phyloP scores from a whole-genome alignment of 2,113 vertebrate species.

The Pongo abelii region DNA sequence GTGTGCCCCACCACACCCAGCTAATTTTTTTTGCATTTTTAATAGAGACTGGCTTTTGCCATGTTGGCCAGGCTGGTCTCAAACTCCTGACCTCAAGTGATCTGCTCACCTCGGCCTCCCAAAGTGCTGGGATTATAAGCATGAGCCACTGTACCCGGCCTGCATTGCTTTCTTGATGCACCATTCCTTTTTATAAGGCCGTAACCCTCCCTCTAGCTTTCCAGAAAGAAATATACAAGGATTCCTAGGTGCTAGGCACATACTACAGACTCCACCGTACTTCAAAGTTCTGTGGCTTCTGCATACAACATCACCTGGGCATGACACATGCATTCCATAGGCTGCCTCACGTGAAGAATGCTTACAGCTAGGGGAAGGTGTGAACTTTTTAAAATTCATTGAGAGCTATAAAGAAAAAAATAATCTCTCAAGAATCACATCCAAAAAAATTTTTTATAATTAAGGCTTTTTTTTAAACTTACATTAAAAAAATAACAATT shows the following conservation, averaged over 20 bases:
- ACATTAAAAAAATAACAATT: background rate
- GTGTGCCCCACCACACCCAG: too few species aligned
- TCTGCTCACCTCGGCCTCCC: too few species aligned
- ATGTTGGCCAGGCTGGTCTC: too few species aligned
- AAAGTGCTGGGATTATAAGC: too few species aligned
- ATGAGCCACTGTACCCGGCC: too few species aligned
- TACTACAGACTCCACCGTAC: background rate
- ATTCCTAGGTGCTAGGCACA: background rate
- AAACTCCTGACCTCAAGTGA: too few species aligned
- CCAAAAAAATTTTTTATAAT: background rate
- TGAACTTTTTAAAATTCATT: background rate
- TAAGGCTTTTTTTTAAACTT: background rate
- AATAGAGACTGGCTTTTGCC: too few species aligned
- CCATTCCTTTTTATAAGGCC: background rate
- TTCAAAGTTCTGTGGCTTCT: background rate
- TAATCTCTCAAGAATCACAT: background rate
- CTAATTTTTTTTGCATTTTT: too few species aligned
- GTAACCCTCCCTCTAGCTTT: background rate
- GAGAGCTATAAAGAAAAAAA: background rate
- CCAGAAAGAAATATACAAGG: background rate
- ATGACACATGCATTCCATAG: background rate
- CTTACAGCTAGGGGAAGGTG: background rate
- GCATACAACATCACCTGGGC: background rate
- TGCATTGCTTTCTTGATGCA: background rate
- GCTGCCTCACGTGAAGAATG: accelerated